These are phyloP conservation scores for Eledone cirrhosa DNA, from an alignment of 2,888 invertebrate species.

Conservation along the genomic window DNA sequence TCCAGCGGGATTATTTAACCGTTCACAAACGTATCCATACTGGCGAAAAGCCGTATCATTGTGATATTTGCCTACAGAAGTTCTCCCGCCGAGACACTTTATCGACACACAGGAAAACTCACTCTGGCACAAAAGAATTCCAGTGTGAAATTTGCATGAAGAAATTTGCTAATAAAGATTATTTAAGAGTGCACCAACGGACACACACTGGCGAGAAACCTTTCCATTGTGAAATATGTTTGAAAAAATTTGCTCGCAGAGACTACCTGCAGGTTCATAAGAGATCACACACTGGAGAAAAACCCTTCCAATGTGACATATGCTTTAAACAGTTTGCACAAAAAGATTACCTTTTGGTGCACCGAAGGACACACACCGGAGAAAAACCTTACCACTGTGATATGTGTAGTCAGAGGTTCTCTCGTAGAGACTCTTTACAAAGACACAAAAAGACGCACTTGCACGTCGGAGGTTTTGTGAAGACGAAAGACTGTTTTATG, in stretches of 20 bases:
- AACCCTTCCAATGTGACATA: conserved; percentile 1
- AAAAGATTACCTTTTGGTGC: background rate
- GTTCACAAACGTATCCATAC: conserved; percentile 15
- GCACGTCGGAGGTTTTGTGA: too few species aligned
- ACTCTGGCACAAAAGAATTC: background rate
- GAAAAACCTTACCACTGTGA: conserved; percentile 8
- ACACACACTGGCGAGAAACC: conserved; percentile 20
- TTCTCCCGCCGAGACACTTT: conserved; percentile 10
- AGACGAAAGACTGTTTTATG: too few species aligned
- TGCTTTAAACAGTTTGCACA: conserved; percentile 23
- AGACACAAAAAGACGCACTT: background rate
- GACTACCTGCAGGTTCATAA: conserved; percentile 19
- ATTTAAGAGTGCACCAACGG: background rate
- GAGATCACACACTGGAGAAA: background rate
- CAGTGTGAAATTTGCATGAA: conserved; percentile 14
- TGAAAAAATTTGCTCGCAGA: conserved; percentile 13
- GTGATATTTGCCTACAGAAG: conserved; percentile 2
- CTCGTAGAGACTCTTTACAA: conserved; percentile 8
- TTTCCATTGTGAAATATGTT: conserved; percentile 19
- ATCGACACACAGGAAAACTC: conserved; percentile 8
- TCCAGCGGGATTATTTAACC: conserved; percentile 8
- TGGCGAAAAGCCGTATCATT: background rate
- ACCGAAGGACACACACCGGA: background rate
- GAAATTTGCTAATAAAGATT: conserved; percentile 7
- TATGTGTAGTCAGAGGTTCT: background rate